Conservation (phyloP, 2,888 invertebrate species). For the Isoperla grammatica region DNA sequence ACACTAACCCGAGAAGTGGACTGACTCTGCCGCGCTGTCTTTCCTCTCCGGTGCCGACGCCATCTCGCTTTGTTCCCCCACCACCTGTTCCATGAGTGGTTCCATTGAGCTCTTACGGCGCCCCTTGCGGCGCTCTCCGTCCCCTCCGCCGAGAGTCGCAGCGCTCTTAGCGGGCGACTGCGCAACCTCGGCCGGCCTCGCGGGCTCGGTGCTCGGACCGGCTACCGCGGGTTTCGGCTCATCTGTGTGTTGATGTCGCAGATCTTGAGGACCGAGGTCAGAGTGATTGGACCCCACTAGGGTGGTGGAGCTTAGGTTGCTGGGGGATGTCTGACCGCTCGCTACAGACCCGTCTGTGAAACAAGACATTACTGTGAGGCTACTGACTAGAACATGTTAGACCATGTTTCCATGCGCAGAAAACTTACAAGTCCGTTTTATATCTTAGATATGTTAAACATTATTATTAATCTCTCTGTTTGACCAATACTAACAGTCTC, state of each 20-base stretch:
- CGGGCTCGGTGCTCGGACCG: neutral
- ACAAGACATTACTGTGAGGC: too few relatives aligned
- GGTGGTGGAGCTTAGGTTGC: conserved; percentile 67
- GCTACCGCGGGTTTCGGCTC: neutral
- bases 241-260: conserved; percentile 17
- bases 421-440: too few relatives aligned
- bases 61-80: neutral
- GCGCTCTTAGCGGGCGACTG: neutral
- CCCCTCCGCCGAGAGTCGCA: too few relatives aligned
- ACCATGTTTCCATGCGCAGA: too few relatives aligned
- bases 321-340: conserved; percentile 64
- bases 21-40: conserved; percentile 20
- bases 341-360: conserved; percentile 32
- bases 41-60: conserved; percentile 23
- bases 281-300: conserved; percentile 56
- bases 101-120: conserved; percentile 12
- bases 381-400: too few relatives aligned
- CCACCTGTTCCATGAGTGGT: neutral
- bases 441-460: too few relatives aligned
- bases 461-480: too few relatives aligned
- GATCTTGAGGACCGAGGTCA: conserved; percentile 40
- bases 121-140: conserved; percentile 1
- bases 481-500: too few relatives aligned
- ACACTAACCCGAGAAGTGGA: too few relatives aligned
- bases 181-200: neutral